Percentiles rank a stretch among this genome's conserved stretches.
Conservation (phyloP, 2,888 invertebrate genomes). For the Amphipoea oculea region DNA sequence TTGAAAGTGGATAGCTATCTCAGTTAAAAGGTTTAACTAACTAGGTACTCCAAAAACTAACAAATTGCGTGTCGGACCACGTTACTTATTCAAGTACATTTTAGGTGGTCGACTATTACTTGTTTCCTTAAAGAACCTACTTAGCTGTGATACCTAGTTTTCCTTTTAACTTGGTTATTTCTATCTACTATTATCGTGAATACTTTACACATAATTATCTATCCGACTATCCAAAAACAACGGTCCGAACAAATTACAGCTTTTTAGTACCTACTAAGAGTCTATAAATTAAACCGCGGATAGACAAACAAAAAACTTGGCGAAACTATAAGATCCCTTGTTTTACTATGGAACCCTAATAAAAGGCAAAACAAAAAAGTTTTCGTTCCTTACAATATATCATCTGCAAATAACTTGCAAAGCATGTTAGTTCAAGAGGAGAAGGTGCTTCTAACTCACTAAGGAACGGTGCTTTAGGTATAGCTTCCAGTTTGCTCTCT, state of each 20-base stretch:
- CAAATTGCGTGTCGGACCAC: background rate
- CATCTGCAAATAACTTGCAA: background rate
- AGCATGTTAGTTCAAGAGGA: background rate
- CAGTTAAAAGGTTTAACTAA: background rate
- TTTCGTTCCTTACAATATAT: background rate
- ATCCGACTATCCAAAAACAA: background rate
- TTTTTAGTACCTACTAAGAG: background rate
- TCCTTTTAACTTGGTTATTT: background rate
- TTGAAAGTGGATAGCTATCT: background rate
- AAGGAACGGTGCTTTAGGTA: conserved; percentile 78
- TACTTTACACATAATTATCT: background rate
- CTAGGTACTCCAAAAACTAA: background rate
- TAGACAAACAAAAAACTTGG: background rate
- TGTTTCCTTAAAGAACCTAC: background rate
- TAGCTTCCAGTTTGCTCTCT: conserved; percentile 72
- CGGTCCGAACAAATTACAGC: background rate
- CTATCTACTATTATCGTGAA: background rate
- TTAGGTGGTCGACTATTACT: background rate
- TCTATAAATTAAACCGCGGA: background rate
- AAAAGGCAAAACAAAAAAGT: background rate
- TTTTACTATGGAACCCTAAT: background rate
- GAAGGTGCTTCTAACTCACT: conserved; percentile 72
- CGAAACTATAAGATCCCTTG: background rate
- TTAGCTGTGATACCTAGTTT: background rate
- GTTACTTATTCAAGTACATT: background rate